Evolutionary conservation across 2,113 vertebrate species (phyloP).

Genomic region (Sander vitreus): DNA sequence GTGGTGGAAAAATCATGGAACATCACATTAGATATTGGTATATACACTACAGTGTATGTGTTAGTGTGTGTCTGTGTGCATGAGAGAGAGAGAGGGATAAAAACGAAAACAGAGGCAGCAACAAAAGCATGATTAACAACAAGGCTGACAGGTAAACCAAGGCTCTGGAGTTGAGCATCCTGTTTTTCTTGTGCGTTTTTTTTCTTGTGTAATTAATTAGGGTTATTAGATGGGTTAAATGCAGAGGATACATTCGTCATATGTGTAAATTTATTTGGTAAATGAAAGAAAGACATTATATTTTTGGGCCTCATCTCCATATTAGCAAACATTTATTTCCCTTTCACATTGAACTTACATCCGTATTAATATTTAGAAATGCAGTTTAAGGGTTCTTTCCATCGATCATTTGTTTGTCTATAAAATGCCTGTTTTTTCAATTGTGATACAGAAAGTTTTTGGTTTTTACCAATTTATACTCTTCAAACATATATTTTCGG

Average conservation of each 20-base stretch:
- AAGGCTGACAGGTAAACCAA: slow-evolving; percentile 25
- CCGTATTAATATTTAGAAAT: neutral
- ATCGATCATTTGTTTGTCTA: neutral
- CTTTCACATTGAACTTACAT: neutral
- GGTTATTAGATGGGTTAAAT: no score
- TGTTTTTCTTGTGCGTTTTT: neutral
- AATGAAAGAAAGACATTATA: no score
- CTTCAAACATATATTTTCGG: neutral
- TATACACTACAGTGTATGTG: neutral
- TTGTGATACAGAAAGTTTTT: neutral
- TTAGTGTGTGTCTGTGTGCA: slow-evolving; percentile 3
- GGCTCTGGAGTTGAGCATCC: neutral
- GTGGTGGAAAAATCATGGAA: slow-evolving; percentile 53
- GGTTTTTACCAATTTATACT: neutral
- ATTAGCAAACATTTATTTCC: slow-evolving; percentile 20
- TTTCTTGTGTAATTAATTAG: no score
- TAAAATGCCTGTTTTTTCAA: neutral
- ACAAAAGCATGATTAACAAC: slow-evolving; percentile 41
- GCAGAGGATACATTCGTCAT: no score
- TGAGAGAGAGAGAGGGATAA: slow-evolving; percentile 5
- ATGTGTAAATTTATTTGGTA: no score
- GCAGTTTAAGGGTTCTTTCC: neutral
- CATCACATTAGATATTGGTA: slow-evolving; percentile 41
- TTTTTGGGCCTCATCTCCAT: neutral
- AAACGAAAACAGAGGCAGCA: slow-evolving; percentile 37